Conservation (phyloP, 37 sponge, comb jelly and placozoan species). For the Haliclona indistincta region DNA sequence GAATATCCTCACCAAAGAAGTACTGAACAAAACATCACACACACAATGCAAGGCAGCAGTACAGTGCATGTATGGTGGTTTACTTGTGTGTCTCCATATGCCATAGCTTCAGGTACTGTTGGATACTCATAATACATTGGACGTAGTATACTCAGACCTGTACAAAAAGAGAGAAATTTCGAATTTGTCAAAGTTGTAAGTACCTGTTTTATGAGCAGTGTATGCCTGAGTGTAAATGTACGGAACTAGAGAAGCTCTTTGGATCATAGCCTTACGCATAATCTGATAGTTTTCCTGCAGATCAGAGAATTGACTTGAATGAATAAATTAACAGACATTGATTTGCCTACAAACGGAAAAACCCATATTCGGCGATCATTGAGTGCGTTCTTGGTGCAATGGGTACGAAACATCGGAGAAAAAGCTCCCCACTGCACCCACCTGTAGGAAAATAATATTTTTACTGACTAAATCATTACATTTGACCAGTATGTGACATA, state of each 20-base stretch:
- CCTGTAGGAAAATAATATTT: not conserved
- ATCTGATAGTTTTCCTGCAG: slow-evolving; percentile 55
- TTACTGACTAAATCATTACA: not conserved
- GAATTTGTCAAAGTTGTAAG: too few relatives aligned
- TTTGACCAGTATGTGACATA: not conserved
- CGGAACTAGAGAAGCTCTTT: slow-evolving; percentile 58
- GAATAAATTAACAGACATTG: too few relatives aligned
- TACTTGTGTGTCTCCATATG: too few relatives aligned
- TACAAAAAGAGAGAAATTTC: too few relatives aligned
- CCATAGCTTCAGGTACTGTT: slow-evolving; percentile 40
- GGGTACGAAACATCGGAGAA: slow-evolving; percentile 79
- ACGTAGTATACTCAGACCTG: slow-evolving; percentile 62
- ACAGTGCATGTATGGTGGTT: too few relatives aligned
- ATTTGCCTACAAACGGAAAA: slow-evolving; percentile 54
- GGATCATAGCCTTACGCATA: slow-evolving; percentile 42
- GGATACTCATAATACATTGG: slow-evolving; percentile 77
- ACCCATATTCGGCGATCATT: slow-evolving; percentile 66
- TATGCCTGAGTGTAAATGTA: slow-evolving; percentile 72
- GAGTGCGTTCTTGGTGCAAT: slow-evolving; percentile 62
- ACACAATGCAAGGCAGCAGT: too few relatives aligned
- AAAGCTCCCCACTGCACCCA: slow-evolving; percentile 86
- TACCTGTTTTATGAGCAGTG: slow-evolving; percentile 67
- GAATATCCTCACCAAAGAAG: too few relatives aligned
- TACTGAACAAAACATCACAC: too few relatives aligned
- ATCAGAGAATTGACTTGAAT: too few relatives aligned